These are phyloP conservation scores for Hemicentrotus pulcherrimus DNA, from an alignment of 35 echinoderm and acorn worm genomes.

Conservation along the genomic window DNA sequence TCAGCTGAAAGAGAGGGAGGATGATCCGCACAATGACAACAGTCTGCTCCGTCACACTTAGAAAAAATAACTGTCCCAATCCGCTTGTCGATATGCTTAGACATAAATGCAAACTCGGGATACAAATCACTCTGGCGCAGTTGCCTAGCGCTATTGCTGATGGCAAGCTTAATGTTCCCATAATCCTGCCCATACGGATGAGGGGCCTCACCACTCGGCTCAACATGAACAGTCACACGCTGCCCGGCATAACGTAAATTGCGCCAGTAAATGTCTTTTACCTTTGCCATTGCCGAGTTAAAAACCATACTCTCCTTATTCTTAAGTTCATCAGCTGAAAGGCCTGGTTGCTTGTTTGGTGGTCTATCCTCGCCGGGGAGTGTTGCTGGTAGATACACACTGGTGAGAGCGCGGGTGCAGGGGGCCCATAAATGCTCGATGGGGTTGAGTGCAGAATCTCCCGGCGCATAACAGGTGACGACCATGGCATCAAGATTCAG, in stretches of 20 bases:
- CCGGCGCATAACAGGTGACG: slow-evolving; percentile 42
- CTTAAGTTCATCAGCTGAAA: neutral
- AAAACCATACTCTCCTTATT: slow-evolving; percentile 55
- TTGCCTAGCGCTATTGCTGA: neutral
- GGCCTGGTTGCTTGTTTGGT: neutral
- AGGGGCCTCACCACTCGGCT: neutral
- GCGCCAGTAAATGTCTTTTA: slow-evolving; percentile 52
- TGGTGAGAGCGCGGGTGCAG: slow-evolving; percentile 22
- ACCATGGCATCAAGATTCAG: slow-evolving; percentile 38
- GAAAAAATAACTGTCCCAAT: slow-evolving; percentile 33
- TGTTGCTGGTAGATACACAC: slow-evolving; percentile 35
- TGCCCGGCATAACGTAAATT: slow-evolving; percentile 36
- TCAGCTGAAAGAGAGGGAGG: neutral
- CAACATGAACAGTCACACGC: neutral
- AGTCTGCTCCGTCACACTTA: slow-evolving; percentile 7
- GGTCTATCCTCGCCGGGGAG: slow-evolving; percentile 39
- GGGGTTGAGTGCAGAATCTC: slow-evolving; percentile 57
- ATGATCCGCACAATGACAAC: neutral
- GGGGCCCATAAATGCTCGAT: slow-evolving; percentile 56
- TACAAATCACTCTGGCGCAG: neutral
- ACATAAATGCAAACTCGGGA: neutral
- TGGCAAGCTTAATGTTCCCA: neutral
- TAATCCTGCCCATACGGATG: neutral
- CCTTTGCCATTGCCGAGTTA: slow-evolving; percentile 41
- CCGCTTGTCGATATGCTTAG: slow-evolving; percentile 18